Base-by-base conservation (phyloP, 2,113 vertebrate species). In the Canis aureus region DNA sequence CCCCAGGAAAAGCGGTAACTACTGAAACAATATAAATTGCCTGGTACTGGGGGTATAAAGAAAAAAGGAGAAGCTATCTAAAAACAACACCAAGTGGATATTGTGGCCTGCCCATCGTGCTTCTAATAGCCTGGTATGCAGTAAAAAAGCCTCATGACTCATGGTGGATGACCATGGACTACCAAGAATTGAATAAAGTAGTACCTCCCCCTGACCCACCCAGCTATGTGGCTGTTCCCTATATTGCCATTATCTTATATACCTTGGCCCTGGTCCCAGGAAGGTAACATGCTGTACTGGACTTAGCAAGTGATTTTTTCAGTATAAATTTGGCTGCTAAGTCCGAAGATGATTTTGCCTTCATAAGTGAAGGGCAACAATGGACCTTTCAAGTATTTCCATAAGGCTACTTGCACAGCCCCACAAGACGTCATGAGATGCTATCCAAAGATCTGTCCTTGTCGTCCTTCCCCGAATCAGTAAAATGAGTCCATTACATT, bases 131-230 rank as follows among this genome's bases (percentile, higher is more conserved):
- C 43, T 29, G 25, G 73, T 78, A 29, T 17, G 74, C 43, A 78
- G 43, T 78, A 78, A 51, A 78, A 78, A 78, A 78, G 13, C 43
- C 43, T 51, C 74, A 78, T 9, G 25, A 25, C 8, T 51, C 74
- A 51, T 78, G 43, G 74, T 78, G 43, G 15, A 78, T 51, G 74
- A 78, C 43, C 74, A 51, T 51, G 43, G 25, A 78, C 74, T 29
- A 78, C 49, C 43, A 78, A 29, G 43, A 51, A 51, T 51, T 78
- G 13, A 51, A 51, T 51, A 78, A 51, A 43, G 43, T 27, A 78
- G 43, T 76, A 3, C 3, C 32, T 20, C 35, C 20, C 0, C 11
- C 16, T 13, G 1, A 19, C 35, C 19, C 5, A 5, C 20, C 20
- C 23, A 78, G 74, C 25, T 16, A 51, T 51, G 43, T 25, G 22